Evolutionary conservation across 2,113 vertebrate species (phyloP), one percentile per base, ranked within the genome.

Genomic region (Lophotis ruficrista): DNA sequence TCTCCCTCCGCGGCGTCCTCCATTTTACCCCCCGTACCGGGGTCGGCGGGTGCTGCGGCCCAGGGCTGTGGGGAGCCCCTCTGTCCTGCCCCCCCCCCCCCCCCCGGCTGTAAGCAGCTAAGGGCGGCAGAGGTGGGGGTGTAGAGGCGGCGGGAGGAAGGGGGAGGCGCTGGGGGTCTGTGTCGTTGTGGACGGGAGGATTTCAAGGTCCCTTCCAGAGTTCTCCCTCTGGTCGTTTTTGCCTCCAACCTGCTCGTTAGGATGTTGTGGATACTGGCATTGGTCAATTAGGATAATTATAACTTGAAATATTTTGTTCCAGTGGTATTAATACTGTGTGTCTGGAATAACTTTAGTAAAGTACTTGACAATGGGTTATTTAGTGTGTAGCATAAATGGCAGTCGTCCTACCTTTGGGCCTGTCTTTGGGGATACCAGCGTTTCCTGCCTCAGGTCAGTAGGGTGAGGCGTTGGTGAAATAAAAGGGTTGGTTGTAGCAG

Each of bases 141-240:
- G 28, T 4, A 4, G 25, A 8, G 37, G 12, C 4, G 18, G 8
- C 4, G 41, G n/a, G 5, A 14, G 4, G 10, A 2, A 3, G 22
- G 6, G 12, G 15, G 11, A 7, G 51, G 23, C 5, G 3, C 23
- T 23, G 24, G 8, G 68, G 81, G 33, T 13, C 57, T 1, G 2
- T 25, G 37, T 35, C 18, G 3, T 28, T 27, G 8, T 0, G 16
- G 41, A 2, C 8, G 7, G 65, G n/a, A 79, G 57, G 48, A 65
- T 70, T 78, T 82, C 51, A 50, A 28, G 50, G 84, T 35, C 7
- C 0, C n/a, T 78, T 37, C 25, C 60, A 12, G 57, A 53, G 45
- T 72, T 84, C 81, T 73, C 41, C 24, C 56, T 53, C 33, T 5
- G 45, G 33, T 80, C 10, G 5, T 30, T 92, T 79, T 43, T 64